Evolutionary conservation across 2,888 invertebrate genomes (phyloP).

Genomic region (Spodoptera littoralis): DNA sequence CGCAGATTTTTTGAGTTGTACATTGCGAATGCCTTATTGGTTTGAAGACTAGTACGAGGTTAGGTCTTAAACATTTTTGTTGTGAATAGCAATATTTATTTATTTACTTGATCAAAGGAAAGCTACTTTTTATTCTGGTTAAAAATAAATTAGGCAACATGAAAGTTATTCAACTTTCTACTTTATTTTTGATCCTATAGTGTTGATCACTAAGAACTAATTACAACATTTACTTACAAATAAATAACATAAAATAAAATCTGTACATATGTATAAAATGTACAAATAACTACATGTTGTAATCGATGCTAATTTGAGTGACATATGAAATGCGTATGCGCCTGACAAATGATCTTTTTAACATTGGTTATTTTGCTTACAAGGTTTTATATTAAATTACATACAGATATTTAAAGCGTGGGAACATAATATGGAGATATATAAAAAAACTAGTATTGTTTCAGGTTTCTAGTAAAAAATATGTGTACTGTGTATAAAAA

Average conservation of each 20-base stretch:
- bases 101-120: too few relatives aligned
- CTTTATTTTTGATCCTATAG: too few relatives aligned
- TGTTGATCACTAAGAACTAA: too few relatives aligned
- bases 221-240: too few relatives aligned
- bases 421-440: conserved; percentile 28
- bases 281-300: not conserved
- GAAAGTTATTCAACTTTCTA: too few relatives aligned
- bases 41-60: too few relatives aligned
- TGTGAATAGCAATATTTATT: too few relatives aligned
- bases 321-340: conserved; percentile 35
- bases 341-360: conserved; percentile 44
- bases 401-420: conserved; percentile 46
- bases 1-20: not conserved
- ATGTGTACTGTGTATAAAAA: not conserved
- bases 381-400: conserved; percentile 58
- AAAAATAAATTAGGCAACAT: too few relatives aligned
- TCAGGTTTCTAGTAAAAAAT: conserved; percentile 6
- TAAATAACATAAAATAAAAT: not conserved
- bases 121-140: too few relatives aligned
- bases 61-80: too few relatives aligned
- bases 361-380: conserved; percentile 47
- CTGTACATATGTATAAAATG: too few relatives aligned
- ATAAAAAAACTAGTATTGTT: conserved; percentile 34
- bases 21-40: too few relatives aligned
- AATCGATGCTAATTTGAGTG: conserved; percentile 26